Conservation (phyloP, 2,888 invertebrate genomes). For the Branchipolynoe longqiensis region DNA sequence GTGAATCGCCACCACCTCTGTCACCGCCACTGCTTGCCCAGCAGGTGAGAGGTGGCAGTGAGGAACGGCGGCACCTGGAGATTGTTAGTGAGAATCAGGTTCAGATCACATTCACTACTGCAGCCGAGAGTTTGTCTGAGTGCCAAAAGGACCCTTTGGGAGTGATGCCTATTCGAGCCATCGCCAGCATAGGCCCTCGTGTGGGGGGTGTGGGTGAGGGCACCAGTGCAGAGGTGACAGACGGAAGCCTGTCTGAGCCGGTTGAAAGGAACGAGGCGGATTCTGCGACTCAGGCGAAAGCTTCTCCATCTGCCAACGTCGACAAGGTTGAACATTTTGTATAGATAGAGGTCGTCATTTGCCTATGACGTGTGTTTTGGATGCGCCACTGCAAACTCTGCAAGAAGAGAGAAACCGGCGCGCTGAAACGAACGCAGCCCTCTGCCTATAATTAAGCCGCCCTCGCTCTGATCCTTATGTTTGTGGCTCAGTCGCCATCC, state of each 20-base stretch:
- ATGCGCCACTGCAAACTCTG: too few species aligned
- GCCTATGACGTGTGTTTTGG: too few species aligned
- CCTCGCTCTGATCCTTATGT: too few species aligned
- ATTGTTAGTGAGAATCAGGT: background rate
- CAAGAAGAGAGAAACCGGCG: too few species aligned
- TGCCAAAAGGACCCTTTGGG: conserved; percentile 40
- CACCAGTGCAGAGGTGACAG: too few species aligned
- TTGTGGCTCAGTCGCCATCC: too few species aligned
- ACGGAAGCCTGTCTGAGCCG: background rate
- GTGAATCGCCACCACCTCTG: conserved; percentile 8
- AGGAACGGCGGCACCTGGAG: background rate
- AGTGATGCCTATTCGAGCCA: conserved; percentile 1
- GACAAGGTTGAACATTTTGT: conserved; percentile 39
- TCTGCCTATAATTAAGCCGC: too few species aligned
- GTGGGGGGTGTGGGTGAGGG: too few species aligned
- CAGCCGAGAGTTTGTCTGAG: conserved; percentile 2
- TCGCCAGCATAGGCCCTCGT: background rate
- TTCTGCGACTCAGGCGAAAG: background rate
- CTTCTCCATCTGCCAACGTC: background rate
- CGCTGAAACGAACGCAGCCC: too few species aligned
- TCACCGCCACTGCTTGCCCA: background rate
- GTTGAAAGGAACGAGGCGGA: background rate
- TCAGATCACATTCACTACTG: background rate
- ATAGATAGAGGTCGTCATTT: background rate
- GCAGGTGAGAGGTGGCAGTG: background rate